A percentile compares a stretch with the other conserved stretches of the same genome.
These are phyloP conservation scores for Orthosia gracilis DNA, from an alignment of 2,888 invertebrate genomes.

Conservation along the genomic window DNA sequence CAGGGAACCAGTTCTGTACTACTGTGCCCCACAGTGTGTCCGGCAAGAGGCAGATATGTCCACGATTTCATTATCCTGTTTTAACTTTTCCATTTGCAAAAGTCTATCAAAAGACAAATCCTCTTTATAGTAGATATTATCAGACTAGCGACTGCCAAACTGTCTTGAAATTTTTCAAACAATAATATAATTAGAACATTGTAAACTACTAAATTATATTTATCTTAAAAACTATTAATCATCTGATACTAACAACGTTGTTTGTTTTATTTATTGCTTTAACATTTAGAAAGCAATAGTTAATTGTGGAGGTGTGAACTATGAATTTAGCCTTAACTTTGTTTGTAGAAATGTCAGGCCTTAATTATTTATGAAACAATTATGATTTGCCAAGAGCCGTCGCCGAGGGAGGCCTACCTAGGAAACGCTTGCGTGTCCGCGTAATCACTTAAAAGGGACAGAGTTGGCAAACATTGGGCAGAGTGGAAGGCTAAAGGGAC, in stretches of 20 bases:
- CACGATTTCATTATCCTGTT: not conserved
- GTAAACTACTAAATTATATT: slow-evolving; percentile 9
- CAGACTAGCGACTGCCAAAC: not conserved
- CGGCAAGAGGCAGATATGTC: too few relatives aligned
- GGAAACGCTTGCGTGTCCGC: too few relatives aligned
- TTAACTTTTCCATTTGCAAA: not conserved
- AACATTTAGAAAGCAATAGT: slow-evolving; percentile 37
- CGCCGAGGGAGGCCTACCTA: too few relatives aligned
- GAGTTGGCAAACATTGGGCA: too few relatives aligned
- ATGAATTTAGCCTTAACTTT: slow-evolving; percentile 28
- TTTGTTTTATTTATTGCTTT: slow-evolving; percentile 45
- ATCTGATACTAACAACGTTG: slow-evolving; percentile 12
- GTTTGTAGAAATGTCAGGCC: slow-evolving; percentile 23
- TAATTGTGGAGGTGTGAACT: slow-evolving; percentile 49
- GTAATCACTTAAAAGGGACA: too few relatives aligned
- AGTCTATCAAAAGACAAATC: not conserved
- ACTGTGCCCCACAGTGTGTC: too few relatives aligned
- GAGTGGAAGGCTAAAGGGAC: too few relatives aligned
- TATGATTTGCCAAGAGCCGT: not conserved
- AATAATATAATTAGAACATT: not conserved
- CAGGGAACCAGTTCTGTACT: not conserved
- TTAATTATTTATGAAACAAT: slow-evolving; percentile 22
- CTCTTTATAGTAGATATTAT: not conserved
- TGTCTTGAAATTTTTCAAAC: not conserved
- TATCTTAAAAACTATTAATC: slow-evolving; percentile 26